Evolutionary conservation across 92 coral and sea anemone genomes (phyloP), one percentile per base, ranked within the genome.

Genomic region (Palythoa caribaeorum): DNA sequence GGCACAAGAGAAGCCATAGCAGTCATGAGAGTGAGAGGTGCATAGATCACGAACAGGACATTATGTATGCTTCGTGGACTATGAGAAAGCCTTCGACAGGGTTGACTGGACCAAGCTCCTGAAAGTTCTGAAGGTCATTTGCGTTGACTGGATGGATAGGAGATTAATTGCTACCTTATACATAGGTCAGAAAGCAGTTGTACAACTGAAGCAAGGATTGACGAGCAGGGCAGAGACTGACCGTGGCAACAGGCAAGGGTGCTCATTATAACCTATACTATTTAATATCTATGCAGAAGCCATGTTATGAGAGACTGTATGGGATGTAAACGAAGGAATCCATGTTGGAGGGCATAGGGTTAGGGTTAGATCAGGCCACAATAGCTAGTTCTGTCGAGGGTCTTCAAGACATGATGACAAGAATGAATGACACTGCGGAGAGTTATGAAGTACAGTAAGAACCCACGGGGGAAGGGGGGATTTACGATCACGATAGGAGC

Each of bases 1-100:
- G 63, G 63, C 17, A 11, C 13, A 55, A 86, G 54, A 75, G 86
- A 86, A 73, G 89, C 53, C 44, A 86, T 76, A 28, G 86, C 87
- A 53, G 72, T 76, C 16, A 59, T 40, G 79, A 79, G 63, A 59
- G 48, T 3, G 48, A 44, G 48, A 44, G 48, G 48, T 44, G 48
- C 1, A 44, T 44, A 44, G 48, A 6, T 44, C 48, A 44, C 48
- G 6, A 44, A 44, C 48, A 44, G 48, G 48, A 44, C 48, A 44
- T 44, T 3, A 44, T 44, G 48, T 44, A 44, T 59, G 38, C 69
- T 87, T 69, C 63, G 6, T 80, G 78, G 88, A 87, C 77, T 79
- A 87, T 35, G 60, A 87, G 59, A 81, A 87, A 35, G 78, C 88
- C 35, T 87, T 83, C 48, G 88, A 83, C 78, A 54, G 78, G 14